Conservation (phyloP, 2,113 vertebrate genomes). For the Sinocyclocheilus anshuiensis region DNA sequence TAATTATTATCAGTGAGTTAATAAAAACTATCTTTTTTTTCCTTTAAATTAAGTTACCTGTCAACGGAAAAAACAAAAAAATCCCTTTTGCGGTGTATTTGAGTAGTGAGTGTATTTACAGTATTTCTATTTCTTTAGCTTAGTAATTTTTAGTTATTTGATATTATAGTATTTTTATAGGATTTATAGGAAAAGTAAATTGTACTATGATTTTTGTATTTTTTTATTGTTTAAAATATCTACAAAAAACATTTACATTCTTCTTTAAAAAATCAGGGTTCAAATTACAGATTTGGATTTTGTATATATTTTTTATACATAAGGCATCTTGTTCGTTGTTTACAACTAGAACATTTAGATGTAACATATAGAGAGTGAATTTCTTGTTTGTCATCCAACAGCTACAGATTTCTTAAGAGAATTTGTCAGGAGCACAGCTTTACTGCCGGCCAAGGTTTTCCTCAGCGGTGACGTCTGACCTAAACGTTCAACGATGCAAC, state of each 20-base stretch:
- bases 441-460: constrained; percentile 52
- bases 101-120: background rate
- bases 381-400: constrained; percentile 1
- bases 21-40: too few species aligned
- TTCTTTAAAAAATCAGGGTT: background rate
- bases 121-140: background rate
- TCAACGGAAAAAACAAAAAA: too few species aligned
- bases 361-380: background rate
- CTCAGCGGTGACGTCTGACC: constrained; percentile 51
- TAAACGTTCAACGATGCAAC: constrained; percentile 59
- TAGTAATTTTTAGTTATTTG: background rate
- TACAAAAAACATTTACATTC: background rate
- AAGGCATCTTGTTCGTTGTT: background rate
- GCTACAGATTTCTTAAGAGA: constrained; percentile 10
- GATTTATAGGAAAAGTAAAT: background rate
- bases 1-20: background rate
- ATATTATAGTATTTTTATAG: too few species aligned
- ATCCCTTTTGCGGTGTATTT: background rate
- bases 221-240: background rate
- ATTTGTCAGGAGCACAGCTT: constrained; percentile 49
- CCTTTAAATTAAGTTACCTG: too few species aligned
- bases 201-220: background rate
- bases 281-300: background rate
- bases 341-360: background rate
- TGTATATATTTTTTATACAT: background rate